A percentile compares a stretch with the other conserved stretches of the same genome.
Evolutionary conservation across 2,888 invertebrate genomes (phyloP).

Genomic region (Matsumyia berberina): DNA sequence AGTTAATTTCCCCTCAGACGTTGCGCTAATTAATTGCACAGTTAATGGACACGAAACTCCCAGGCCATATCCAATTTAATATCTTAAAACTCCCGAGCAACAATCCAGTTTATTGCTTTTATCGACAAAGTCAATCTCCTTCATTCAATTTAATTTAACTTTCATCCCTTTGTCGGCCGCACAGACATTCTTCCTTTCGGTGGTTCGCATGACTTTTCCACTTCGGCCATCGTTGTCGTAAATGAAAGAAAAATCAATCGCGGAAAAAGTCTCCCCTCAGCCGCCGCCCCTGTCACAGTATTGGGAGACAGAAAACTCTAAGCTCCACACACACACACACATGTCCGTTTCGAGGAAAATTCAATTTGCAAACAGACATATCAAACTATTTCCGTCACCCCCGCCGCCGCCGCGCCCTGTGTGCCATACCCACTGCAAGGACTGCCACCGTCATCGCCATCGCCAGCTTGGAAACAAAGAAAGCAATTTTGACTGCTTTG

Average conservation of each 20-base stretch:
- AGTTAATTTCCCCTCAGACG: constrained; percentile 71
- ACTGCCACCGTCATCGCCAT: constrained; percentile 6
- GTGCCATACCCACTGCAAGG: constrained; percentile 23
- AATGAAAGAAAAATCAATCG: constrained; percentile 76
- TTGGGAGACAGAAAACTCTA: constrained; percentile 31
- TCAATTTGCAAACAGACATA: constrained; percentile 77
- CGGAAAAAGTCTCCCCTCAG: constrained; percentile 54
- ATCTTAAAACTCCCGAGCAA: constrained; percentile 72
- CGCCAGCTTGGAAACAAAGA: constrained; percentile 77
- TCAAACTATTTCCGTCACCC: constrained; percentile 74
- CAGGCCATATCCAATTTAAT: constrained; percentile 70
- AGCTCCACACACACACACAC: constrained; percentile 59
- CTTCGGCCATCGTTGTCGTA: constrained; percentile 72
- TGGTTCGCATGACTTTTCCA: constrained; percentile 74
- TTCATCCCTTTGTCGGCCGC: constrained; percentile 73
- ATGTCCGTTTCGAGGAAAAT: constrained; percentile 75
- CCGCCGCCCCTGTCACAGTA: background rate
- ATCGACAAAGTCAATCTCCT: constrained; percentile 76
- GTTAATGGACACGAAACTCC: constrained; percentile 73
- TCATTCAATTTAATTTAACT: constrained; percentile 76
- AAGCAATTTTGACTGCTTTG: constrained; percentile 78
- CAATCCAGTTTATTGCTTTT: constrained; percentile 77
- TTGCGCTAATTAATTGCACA: constrained; percentile 73
- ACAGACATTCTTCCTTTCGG: constrained; percentile 63
- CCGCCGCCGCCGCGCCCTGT: background rate